Evolutionary conservation across 2,888 invertebrate species (phyloP).

Genomic region (Drosophila demipolita): DNA sequence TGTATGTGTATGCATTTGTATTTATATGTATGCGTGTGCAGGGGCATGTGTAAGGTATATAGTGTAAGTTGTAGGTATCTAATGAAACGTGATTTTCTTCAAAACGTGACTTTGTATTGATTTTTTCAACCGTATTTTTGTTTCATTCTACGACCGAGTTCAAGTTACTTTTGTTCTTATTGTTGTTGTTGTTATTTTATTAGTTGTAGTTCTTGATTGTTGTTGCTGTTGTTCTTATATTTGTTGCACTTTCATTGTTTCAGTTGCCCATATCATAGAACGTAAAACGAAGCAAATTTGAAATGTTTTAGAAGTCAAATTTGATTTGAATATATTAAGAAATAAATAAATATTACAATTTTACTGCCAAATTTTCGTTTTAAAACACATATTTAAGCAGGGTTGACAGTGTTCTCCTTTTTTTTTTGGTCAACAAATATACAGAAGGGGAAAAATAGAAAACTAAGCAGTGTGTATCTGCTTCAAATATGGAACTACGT

Average conservation of each 20-base stretch:
- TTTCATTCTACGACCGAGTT: slow-evolving; percentile 71
- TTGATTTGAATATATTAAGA: background rate
- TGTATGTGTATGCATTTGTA: slow-evolving; percentile 18
- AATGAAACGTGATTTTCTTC: slow-evolving; percentile 84
- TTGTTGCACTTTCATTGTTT: slow-evolving; percentile 48
- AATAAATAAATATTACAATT: background rate
- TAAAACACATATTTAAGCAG: background rate
- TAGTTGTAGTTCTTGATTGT: slow-evolving; percentile 31
- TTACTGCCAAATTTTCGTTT: background rate
- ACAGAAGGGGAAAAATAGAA: background rate
- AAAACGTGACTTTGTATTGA: slow-evolving; percentile 85
- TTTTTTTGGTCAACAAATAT: background rate
- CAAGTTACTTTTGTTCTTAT: slow-evolving; percentile 49
- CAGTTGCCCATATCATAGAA: slow-evolving; percentile 53
- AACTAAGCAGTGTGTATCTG: background rate
- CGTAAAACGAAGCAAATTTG: slow-evolving; percentile 34
- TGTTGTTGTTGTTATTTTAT: slow-evolving; percentile 29
- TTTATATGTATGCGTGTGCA: slow-evolving; percentile 15
- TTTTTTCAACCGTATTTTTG: slow-evolving; percentile 78
- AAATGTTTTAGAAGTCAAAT: slow-evolving; percentile 2
- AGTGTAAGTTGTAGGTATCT: slow-evolving; percentile 69
- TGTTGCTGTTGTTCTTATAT: slow-evolving; percentile 41
- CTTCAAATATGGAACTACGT: background rate
- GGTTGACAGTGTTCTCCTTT: accelerated
- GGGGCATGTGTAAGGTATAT: slow-evolving; percentile 34